A percentile compares a stretch with the other conserved stretches of the same genome.
phyloP scores from a whole-genome alignment of 2,797 vertebrate species.

The Liasis olivaceus region DNA sequence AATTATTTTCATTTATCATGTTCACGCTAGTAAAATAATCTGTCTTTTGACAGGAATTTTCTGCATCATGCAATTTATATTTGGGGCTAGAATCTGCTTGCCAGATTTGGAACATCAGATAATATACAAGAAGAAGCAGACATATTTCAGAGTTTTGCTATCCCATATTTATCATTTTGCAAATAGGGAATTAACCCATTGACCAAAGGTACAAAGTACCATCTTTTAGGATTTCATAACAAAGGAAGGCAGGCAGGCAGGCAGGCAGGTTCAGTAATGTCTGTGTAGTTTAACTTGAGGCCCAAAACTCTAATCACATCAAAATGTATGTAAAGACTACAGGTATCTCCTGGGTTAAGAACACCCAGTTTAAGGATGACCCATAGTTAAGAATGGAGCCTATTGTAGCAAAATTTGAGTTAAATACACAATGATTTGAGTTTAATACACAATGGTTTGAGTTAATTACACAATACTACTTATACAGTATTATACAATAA shows the following conservation, averaged over 20 bases:
- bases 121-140: conserved; percentile 35
- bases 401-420: no score
- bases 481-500: no score
- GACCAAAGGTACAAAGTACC: conserved; percentile 41
- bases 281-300: conserved; percentile 44
- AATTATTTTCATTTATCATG: background rate
- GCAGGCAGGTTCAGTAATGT: background rate
- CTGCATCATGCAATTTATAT: background rate
- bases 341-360: no score
- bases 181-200: conserved; percentile 42
- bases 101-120: conserved; percentile 15
- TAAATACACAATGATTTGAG: no score
- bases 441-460: no score
- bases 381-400: no score
- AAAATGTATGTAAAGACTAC: conserved; percentile 61
- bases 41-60: conserved; percentile 3
- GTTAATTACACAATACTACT: no score
- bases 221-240: background rate
- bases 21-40: conserved; percentile 2
- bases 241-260: background rate
- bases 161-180: conserved; percentile 41
- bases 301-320: conserved; percentile 49
- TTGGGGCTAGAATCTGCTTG: background rate
- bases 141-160: conserved; percentile 30
- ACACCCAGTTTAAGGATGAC: no score